These are phyloP conservation scores for Microctenopoma lineatum DNA, from an alignment of 2,797 vertebrate genomes.

Conservation along the genomic window DNA sequence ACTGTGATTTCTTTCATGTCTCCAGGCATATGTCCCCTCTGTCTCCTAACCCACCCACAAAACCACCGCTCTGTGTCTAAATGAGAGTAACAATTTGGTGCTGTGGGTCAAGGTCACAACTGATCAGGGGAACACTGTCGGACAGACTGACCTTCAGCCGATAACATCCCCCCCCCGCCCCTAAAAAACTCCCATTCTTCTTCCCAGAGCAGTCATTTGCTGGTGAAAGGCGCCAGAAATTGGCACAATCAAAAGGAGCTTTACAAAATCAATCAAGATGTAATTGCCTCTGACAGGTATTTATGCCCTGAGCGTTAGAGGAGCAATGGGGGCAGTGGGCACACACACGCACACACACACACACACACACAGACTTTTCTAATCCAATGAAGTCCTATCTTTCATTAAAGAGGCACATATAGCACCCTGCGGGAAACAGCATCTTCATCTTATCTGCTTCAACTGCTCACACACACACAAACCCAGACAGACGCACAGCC, in stretches of 20 bases:
- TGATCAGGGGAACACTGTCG: constrained; percentile 20
- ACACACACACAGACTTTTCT: constrained; percentile 38
- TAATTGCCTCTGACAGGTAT: constrained; percentile 85
- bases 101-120: constrained; percentile 59
- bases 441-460: constrained; percentile 61
- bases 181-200: constrained; percentile 64
- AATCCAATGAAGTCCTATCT: constrained; percentile 72
- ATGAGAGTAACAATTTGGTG: constrained; percentile 18
- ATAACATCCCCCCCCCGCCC: constrained; percentile 49
- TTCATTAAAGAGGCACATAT: constrained; percentile 70
- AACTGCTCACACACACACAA: constrained; percentile 17
- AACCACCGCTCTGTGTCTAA: constrained; percentile 7
- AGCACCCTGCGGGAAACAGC: constrained; percentile 67
- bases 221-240: constrained; percentile 72
- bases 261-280: constrained; percentile 83
- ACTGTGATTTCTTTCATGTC: neutral
- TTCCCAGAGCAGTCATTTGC: constrained; percentile 68
- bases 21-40: neutral
- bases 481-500: constrained; percentile 16
- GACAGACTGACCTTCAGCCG: constrained; percentile 64
- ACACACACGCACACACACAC: constrained; percentile 19
- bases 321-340: constrained; percentile 42
- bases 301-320: constrained; percentile 72
- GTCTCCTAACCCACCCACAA: neutral
- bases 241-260: constrained; percentile 71